phyloP scores from a whole-genome alignment of 2,797 vertebrate genomes.

The Notolepis coatsorum region DNA sequence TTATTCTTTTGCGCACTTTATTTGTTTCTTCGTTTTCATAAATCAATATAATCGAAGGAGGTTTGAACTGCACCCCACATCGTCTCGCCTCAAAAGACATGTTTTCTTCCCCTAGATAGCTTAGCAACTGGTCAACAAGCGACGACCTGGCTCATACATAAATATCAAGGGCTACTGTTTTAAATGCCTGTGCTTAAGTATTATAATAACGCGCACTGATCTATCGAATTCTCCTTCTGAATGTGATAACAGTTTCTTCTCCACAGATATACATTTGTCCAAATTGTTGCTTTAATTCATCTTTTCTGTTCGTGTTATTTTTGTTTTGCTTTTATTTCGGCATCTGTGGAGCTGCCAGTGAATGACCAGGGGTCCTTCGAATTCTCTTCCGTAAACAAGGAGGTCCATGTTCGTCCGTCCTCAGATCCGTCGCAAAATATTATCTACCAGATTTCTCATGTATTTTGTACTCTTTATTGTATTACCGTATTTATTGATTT shows the following conservation, averaged over 20 bases:
- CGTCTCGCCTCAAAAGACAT: conserved; percentile 86
- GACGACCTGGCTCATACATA: conserved; percentile 35
- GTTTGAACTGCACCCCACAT: conserved; percentile 90
- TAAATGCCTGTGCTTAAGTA: fast-evolving
- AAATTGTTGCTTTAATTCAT: fast-evolving
- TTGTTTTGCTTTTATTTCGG: conserved; percentile 38
- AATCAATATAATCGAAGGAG: conserved; percentile 89
- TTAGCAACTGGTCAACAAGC: not conserved
- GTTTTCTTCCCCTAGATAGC: not conserved
- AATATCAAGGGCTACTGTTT: not conserved
- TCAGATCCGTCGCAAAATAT: no score
- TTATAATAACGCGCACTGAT: not conserved
- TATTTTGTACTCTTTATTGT: conserved; percentile 34
- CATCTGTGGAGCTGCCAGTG: not conserved
- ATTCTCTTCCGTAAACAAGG: conserved; percentile 63
- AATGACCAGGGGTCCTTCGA: conserved; percentile 35
- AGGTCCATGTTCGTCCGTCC: not conserved
- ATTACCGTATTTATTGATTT: conserved; percentile 44
- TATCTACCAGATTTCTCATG: conserved; percentile 28
- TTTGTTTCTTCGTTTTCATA: conserved; percentile 79
- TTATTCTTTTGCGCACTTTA: conserved; percentile 86
- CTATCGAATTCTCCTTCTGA: not conserved
- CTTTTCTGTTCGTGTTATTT: no score
- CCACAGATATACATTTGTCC: fast-evolving
- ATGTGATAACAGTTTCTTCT: fast-evolving